Conservation (phyloP, 2,888 invertebrate species). For the Pegoplata infirma region DNA sequence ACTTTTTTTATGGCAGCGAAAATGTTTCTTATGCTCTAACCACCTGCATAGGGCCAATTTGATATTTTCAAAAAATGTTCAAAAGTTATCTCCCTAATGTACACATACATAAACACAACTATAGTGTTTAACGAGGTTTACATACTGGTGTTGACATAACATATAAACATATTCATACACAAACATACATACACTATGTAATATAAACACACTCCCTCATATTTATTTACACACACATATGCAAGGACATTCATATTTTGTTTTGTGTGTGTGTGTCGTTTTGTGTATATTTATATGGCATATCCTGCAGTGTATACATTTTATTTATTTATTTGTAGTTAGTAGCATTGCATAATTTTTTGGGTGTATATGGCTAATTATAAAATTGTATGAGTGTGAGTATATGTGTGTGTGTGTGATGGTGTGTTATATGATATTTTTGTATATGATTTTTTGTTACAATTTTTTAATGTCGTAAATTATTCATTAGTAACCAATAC, state of each 20-base stretch:
- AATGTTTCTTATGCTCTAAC: no score
- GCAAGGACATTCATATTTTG: slow-evolving; percentile 44
- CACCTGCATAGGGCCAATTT: no score
- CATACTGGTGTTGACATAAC: slow-evolving; percentile 56
- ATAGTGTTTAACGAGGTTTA: slow-evolving; percentile 59
- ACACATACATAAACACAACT: slow-evolving; percentile 54
- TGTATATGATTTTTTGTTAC: not conserved
- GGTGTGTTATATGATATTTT: not conserved
- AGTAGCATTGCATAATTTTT: slow-evolving; percentile 46
- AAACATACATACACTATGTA: not conserved
- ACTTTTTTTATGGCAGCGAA: no score
- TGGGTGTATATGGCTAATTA: slow-evolving; percentile 45
- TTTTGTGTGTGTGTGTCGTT: slow-evolving; percentile 1
- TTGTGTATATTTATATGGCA: not conserved
- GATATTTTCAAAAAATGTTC: no score
- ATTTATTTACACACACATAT: slow-evolving; percentile 44
- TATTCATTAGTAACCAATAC: not conserved
- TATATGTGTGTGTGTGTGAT: not conserved
- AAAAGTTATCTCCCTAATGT: no score
- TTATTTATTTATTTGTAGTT: not conserved
- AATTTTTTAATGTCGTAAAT: not conserved
- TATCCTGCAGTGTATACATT: not conserved
- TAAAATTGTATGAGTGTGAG: slow-evolving; percentile 7
- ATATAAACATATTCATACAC: no score
- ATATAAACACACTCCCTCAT: slow-evolving; percentile 21